These are phyloP conservation scores for Todiramphus saurophagus DNA, from an alignment of 2,113 vertebrate species.

Conservation along the genomic window DNA sequence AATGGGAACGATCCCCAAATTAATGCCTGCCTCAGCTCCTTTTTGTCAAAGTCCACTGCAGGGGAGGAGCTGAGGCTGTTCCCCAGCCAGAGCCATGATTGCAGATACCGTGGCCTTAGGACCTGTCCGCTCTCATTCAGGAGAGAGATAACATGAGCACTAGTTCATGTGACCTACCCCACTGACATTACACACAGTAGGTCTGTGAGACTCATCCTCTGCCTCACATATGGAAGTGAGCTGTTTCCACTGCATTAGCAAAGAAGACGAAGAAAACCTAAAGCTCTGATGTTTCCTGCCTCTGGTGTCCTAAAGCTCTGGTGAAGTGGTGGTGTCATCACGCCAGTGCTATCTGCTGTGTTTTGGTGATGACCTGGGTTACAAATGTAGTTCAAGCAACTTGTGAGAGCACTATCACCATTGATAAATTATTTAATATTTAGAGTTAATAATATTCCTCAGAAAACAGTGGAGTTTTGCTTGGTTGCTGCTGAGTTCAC, in stretches of 20 bases:
- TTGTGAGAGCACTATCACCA: background rate
- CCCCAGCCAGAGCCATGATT: background rate
- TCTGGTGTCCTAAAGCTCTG: background rate
- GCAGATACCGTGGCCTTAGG: background rate
- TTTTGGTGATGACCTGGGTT: background rate
- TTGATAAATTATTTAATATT: background rate
- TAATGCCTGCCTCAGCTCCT: background rate
- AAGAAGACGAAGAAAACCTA: background rate
- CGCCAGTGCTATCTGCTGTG: background rate
- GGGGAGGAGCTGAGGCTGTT: background rate
- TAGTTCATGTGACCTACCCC: background rate
- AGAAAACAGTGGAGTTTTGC: background rate
- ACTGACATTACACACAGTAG: background rate
- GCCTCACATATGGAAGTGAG: fast-evolving
- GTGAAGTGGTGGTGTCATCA: background rate
- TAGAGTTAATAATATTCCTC: background rate
- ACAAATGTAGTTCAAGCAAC: background rate
- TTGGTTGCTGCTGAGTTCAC: background rate
- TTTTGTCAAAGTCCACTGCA: background rate
- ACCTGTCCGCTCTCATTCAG: background rate
- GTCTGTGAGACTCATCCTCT: background rate
- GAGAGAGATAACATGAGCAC: fast-evolving
- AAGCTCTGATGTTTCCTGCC: background rate
- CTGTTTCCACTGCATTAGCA: background rate
- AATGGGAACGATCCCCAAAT: background rate